Percentiles rank a stretch among this genome's conserved stretches.
These are phyloP conservation scores for Stylophora pistillata DNA, from an alignment of 64 coral and sea anemone species.

Conservation along the genomic window DNA sequence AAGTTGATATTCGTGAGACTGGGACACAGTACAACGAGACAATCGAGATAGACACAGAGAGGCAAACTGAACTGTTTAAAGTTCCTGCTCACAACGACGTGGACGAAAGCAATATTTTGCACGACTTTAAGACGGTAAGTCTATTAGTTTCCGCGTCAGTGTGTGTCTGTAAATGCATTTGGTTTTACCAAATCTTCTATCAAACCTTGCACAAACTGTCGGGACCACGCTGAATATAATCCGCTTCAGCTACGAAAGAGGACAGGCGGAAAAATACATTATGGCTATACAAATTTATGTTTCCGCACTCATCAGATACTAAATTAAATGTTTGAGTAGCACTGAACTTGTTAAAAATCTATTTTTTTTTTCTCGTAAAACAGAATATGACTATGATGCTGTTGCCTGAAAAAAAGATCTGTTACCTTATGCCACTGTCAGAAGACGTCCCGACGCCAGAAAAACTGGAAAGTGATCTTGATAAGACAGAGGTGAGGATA, in stretches of 20 bases:
- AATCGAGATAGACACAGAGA: slow-evolving; percentile 12
- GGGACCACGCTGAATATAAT: too few relatives aligned
- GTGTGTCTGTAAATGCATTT: too few relatives aligned
- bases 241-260: too few relatives aligned
- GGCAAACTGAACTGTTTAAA: slow-evolving; percentile 22
- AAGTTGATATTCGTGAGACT: neutral
- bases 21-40: slow-evolving; percentile 30
- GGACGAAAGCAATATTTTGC: slow-evolving; percentile 15
- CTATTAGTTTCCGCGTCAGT: neutral
- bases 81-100: slow-evolving; percentile 14
- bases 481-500: neutral
- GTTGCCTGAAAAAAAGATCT: neutral
- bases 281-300: too few relatives aligned
- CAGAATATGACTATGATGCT: neutral
- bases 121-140: slow-evolving; percentile 19
- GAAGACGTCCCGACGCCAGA: neutral
- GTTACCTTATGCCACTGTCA: neutral
- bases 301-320: too few relatives aligned
- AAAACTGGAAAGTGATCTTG: neutral
- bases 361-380: neutral
- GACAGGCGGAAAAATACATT: too few relatives aligned
- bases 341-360: too few relatives aligned
- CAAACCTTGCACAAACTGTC: too few relatives aligned
- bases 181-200: too few relatives aligned
- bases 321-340: too few relatives aligned